A percentile compares a stretch with the other conserved stretches of the same genome.
phyloP scores from a whole-genome alignment of 2,888 invertebrate genomes.

The Ornithoptera priamus region DNA sequence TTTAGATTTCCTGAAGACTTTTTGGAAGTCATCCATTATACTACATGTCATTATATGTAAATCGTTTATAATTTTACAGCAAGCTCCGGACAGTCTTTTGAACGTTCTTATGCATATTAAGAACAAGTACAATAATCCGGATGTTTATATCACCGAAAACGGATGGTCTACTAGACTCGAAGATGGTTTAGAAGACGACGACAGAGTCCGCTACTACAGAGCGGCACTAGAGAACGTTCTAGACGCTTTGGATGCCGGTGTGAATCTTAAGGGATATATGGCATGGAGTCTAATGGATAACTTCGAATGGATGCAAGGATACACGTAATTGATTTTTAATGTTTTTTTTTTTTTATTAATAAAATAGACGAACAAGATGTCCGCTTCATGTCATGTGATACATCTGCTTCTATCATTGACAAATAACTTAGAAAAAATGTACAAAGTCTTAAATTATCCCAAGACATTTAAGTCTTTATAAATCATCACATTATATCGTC shows the following conservation, averaged over 20 bases:
- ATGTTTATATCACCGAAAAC: conserved; percentile 82
- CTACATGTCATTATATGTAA: too few relatives aligned
- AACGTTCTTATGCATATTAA: conserved; percentile 74
- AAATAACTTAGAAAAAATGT: too few relatives aligned
- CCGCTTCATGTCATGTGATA: too few relatives aligned
- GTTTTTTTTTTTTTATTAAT: too few relatives aligned
- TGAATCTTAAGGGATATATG: conserved; percentile 76
- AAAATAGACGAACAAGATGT: too few relatives aligned
- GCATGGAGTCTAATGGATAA: conserved; percentile 84
- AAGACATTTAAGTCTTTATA: too few relatives aligned
- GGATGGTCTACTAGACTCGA: conserved; percentile 68
- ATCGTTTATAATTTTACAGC: conserved; percentile 42
- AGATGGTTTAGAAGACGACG: conserved; percentile 61
- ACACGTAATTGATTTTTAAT: conserved; percentile 47
- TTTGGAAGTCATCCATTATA: too few relatives aligned
- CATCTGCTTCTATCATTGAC: too few relatives aligned
- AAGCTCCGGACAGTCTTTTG: conserved; percentile 79
- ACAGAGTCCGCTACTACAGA: conserved; percentile 65
- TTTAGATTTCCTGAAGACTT: too few relatives aligned
- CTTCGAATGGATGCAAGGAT: conserved; percentile 82
- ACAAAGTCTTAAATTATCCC: too few relatives aligned
- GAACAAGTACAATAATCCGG: conserved; percentile 70
- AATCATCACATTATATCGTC: too few relatives aligned
- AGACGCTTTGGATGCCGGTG: conserved; percentile 66
- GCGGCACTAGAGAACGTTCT: conserved; percentile 64